Base-by-base conservation (phyloP, 2,113 vertebrate species). In the Oncorhynchus nerka region DNA sequence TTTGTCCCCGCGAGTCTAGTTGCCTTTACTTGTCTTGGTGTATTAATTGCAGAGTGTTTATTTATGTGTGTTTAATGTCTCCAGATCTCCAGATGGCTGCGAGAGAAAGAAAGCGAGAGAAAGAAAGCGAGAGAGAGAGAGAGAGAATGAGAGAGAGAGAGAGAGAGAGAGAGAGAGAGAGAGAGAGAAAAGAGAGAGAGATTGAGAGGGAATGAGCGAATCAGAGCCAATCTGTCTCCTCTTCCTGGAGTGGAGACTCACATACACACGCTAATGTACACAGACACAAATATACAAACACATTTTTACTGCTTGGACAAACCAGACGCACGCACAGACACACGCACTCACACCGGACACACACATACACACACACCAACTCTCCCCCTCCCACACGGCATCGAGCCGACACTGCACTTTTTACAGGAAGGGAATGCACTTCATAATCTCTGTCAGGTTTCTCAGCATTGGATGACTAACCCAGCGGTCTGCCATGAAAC, bases 51-150 rank as follows among this genome's bases (percentile, higher is more conserved):
- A 45, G 64, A 49, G 70, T 67, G 73, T 85, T 86, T 79, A 73
- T 87, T 85, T 79, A 75, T 81, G 76, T 84, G 75, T 85, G 75
- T 87, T 89, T 86, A 81, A 85, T 81, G 81, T 82, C 71, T 26
- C 26, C 26, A 26, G 24, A 81, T 74, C 79, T 79, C 83, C 80
- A 89, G 84, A 90, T 81, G 81, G 82, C 79, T 81, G 55, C 71
- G 75, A 77, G 80, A 55, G 49, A 15, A 15, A 19, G 13, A 55
- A 3, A 55, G 49, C 0, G 15, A 5, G 49, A 5, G 3, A 55
- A 4, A 13, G 49, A 55, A 15, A 6, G 32, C 6, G 1, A 34
- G 5, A 34, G 22, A 24, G 61, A 9, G n/a, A 4, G n/a, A 16
- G 7, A 24, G 39, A 9, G 39, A 9, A 3, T 4, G 28, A 3